Evolutionary conservation across 2,113 vertebrate genomes (phyloP), one percentile per base, ranked within the genome.

Genomic region (Taurulus bubalis): DNA sequence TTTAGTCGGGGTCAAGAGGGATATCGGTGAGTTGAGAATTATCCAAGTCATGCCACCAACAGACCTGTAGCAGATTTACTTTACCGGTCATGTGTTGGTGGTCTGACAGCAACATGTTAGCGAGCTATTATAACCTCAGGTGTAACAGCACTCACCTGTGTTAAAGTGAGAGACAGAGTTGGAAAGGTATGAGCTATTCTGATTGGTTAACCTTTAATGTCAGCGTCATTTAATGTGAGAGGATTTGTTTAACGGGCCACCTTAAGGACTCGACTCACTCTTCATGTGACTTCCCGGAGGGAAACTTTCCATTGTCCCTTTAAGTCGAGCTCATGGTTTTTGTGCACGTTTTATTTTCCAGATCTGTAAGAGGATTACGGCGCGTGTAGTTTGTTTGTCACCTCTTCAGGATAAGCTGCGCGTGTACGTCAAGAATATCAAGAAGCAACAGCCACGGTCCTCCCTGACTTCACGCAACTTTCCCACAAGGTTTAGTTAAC

Each of bases 311-410:
- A 71, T 90, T 75, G 73, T 71, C 66, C 65, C 71, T 58, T 40
- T 82, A 84, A 81, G 36, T 68, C 51, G 66, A 75, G 32, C 53
- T 66, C 55, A 75, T 53, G 24, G 12, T 72, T 62, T n/a, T 87
- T 75, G 67, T 71, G 53, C 65, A 76, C 58, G 30, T 59, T 77
- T 83, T 86, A 62, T 89, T 84, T 83, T 77, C 55, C 72, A 80
- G 71, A 65, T 81, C 72, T 75, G 20, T 88, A 85, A 93, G 82
- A 79, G 85, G 90, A 91, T 92, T 90, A 86, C 2, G 42, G 63
- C 26, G 49, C 55, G 64, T 63, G 64, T 68, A 55, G 53, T 60
- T 73, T 86, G 80, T 90, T 89, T 71, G 45, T 87, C 85, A 89
- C 26, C 49, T 76, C 55, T 60, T 71, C 32, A 40, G 58, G 76